Base-by-base conservation (phyloP, 1,140 invertebrate genomes). In the Diabrotica virgifera region DNA sequence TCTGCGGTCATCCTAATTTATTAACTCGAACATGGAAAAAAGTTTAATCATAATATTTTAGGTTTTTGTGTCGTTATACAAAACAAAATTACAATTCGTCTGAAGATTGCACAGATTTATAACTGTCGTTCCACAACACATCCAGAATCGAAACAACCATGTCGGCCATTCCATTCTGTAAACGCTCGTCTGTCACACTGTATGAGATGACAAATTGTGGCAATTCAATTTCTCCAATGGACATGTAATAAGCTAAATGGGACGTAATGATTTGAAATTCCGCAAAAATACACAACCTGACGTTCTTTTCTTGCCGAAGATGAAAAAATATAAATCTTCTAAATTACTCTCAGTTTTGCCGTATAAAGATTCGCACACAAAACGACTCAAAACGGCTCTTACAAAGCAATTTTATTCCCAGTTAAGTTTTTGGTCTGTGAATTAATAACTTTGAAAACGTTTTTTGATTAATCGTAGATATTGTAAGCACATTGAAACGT, bases 161-260 rank as follows among this genome's bases (percentile, higher is more conserved):
- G 58, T 50, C 38, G 36, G 13, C 58, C 58, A 59, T 59, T 59
- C 12, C 36, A 59, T 59, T 59, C 58, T 14, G 38, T 51, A 51
- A 59, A 59, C 38, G 58, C 46, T 37, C 58, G 58, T 59, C 58
- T 50, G 58, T 59, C 58, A 59, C 58, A 59, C 38, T 59, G 58
- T 59, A 59, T 59, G 58, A 50, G 38, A 59, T 59, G 58, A 59
- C 58, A 50, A 59, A 59, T 59, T 12, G 58, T 37, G 6, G 36
- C 38, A 59, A 59, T 59, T 59, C 38, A 38, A 59, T 59, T 59
- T 59, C 58, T 59, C 58, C 58, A 37, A 36, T 59, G 58, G 58
- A 59, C 58, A 59, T 59, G 58, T 37, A 50, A 59, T 59, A 59
- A 59, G 58, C 58, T 59, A 59, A 59, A 59, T 59, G 58, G 58